Conservation (phyloP, 2,888 invertebrate genomes). For the Xestobium rufovillosum region DNA sequence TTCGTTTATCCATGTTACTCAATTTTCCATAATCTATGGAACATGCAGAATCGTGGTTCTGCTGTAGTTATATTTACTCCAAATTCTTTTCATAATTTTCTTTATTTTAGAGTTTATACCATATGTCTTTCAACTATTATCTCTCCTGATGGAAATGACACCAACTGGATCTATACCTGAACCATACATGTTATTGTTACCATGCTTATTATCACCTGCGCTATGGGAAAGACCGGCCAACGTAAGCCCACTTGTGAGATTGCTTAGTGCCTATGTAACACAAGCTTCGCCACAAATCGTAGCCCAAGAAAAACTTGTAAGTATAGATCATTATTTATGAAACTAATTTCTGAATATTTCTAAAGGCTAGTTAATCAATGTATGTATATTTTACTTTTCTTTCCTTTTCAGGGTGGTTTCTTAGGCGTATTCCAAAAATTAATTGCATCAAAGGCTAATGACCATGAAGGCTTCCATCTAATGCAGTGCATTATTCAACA, state of each 20-base stretch:
- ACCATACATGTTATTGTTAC: conserved; percentile 83
- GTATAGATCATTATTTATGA: conserved; percentile 27
- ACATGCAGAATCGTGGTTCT: no score
- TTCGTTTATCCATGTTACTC: no score
- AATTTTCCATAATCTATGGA: no score
- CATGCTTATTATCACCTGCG: conserved; percentile 80
- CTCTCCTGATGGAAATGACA: conserved; percentile 73
- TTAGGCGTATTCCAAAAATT: conserved; percentile 95
- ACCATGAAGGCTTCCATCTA: conserved; percentile 92
- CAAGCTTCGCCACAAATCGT: conserved; percentile 64
- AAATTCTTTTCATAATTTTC: no score
- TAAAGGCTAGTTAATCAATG: no score
- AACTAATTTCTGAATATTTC: neutral
- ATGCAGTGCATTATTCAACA: conserved; percentile 79
- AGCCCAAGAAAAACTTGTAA: conserved; percentile 63
- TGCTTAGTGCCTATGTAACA: conserved; percentile 79
- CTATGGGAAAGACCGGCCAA: conserved; percentile 93
- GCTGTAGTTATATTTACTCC: no score
- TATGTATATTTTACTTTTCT: no score
- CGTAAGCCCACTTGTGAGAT: conserved; percentile 85
- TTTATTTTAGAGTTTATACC: conserved; percentile 83
- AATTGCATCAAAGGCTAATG: conserved; percentile 89
- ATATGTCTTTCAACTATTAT: conserved; percentile 96
- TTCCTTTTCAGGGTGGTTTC: conserved; percentile 61
- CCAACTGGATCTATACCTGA: conserved; percentile 57